These are phyloP conservation scores for Myotis davidii DNA, from an alignment of 2,113 vertebrate species.

Conservation along the genomic window DNA sequence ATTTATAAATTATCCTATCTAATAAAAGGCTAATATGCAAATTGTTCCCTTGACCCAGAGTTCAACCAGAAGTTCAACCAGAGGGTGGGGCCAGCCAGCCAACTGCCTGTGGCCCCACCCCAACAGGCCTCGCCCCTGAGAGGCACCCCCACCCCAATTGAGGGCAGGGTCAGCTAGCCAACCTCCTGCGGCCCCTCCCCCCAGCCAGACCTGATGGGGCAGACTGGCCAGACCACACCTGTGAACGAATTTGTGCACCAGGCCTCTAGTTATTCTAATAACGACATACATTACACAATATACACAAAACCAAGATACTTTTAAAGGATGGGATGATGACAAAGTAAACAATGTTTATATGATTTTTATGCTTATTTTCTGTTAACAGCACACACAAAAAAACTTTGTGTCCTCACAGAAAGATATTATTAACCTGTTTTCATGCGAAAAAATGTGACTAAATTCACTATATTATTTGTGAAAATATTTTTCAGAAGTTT, in stretches of 20 bases:
- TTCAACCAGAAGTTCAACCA: too few species aligned
- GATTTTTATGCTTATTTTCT: not conserved
- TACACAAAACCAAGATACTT: not conserved
- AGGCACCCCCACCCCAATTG: too few species aligned
- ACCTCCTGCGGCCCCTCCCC: too few species aligned
- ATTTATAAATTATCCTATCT: not conserved
- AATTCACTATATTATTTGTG: not conserved
- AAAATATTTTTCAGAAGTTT: conserved; percentile 12
- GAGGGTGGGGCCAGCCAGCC: too few species aligned
- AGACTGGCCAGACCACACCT: too few species aligned
- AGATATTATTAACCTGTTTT: not conserved
- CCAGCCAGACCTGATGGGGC: too few species aligned
- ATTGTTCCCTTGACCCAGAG: too few species aligned
- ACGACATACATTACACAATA: not conserved
- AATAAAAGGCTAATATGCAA: too few species aligned
- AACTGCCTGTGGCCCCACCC: too few species aligned
- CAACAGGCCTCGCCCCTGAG: too few species aligned
- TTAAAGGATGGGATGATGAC: not conserved
- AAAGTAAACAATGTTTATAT: conserved; percentile 14
- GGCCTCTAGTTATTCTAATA: not conserved
- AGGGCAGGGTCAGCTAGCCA: too few species aligned
- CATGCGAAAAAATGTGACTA: not conserved
- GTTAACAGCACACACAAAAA: not conserved
- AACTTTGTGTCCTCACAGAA: not conserved
- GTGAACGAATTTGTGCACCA: too few species aligned